A percentile compares a stretch with the other conserved stretches of the same genome.
Conservation (phyloP, 2,113 vertebrate genomes). For the Leptobrachium ailaonicum region DNA sequence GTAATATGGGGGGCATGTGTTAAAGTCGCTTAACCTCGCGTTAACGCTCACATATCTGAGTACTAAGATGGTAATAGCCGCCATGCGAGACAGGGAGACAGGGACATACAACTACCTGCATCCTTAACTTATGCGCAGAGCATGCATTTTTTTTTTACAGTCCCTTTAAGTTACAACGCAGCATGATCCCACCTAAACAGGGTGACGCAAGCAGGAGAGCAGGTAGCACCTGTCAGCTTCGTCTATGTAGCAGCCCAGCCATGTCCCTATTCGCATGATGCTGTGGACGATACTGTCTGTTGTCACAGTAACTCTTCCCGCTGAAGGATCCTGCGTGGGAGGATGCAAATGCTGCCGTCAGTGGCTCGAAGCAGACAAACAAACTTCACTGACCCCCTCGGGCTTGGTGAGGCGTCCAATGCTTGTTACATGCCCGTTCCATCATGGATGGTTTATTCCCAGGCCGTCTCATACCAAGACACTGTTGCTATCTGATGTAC, state of each 20-base stretch:
- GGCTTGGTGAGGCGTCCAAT: neutral
- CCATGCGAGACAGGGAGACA: no score
- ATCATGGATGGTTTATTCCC: neutral
- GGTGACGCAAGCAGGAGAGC: neutral
- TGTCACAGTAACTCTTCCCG: slow-evolving; percentile 39
- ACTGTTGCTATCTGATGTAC: neutral
- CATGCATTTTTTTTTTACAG: no score
- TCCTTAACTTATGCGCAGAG: no score
- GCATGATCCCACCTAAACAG: neutral
- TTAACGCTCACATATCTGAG: no score
- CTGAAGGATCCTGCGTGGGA: slow-evolving; percentile 42
- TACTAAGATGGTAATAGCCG: no score
- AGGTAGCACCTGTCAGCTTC: neutral
- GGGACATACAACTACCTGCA: no score
- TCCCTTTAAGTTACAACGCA: no score
- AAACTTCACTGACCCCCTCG: slow-evolving; percentile 27
- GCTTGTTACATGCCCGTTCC: neutral
- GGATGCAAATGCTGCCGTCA: slow-evolving; percentile 42
- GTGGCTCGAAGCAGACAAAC: slow-evolving; percentile 37
- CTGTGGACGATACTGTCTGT: slow-evolving; percentile 39
- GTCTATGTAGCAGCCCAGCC: neutral
- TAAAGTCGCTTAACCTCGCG: no score
- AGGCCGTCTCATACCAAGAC: neutral
- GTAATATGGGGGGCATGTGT: no score
- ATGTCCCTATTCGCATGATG: slow-evolving; percentile 1